Percentiles rank a stretch among this genome's conserved stretches.
phyloP scores from a whole-genome alignment of 2,888 invertebrate species.

The Bugulina stolonifera region DNA sequence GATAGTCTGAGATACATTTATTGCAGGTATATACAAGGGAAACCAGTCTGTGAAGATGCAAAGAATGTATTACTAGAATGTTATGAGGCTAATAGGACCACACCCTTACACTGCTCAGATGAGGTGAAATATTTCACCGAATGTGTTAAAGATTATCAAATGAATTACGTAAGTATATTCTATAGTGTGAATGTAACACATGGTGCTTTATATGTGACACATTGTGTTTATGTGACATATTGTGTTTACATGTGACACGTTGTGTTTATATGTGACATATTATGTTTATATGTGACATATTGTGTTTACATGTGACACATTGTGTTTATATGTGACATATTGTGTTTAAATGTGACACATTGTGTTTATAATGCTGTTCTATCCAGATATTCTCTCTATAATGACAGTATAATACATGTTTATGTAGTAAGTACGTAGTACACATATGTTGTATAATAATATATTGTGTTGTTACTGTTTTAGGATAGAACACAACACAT shows the following conservation, averaged over 20 bases:
- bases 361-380: too few species aligned
- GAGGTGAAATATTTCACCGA: background rate
- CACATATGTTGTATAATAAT: too few species aligned
- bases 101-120: background rate
- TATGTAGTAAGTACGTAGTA: too few species aligned
- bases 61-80: background rate
- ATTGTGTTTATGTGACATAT: background rate
- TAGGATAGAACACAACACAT: background rate
- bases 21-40: background rate
- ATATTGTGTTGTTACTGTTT: background rate
- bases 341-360: too few species aligned
- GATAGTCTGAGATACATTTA: background rate
- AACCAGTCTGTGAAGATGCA: background rate
- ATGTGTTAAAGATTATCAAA: background rate
- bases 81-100: background rate
- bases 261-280: too few species aligned
- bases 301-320: too few species aligned
- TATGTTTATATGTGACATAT: too few species aligned
- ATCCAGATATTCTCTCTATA: too few species aligned
- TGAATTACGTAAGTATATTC: background rate
- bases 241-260: background rate
- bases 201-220: background rate
- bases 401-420: too few species aligned
- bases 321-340: too few species aligned
- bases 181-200: background rate